Percentiles rank a stretch among this genome's conserved stretches.
Evolutionary conservation across 2,113 vertebrate genomes (phyloP).

Genomic region (Podarcis raffonei): DNA sequence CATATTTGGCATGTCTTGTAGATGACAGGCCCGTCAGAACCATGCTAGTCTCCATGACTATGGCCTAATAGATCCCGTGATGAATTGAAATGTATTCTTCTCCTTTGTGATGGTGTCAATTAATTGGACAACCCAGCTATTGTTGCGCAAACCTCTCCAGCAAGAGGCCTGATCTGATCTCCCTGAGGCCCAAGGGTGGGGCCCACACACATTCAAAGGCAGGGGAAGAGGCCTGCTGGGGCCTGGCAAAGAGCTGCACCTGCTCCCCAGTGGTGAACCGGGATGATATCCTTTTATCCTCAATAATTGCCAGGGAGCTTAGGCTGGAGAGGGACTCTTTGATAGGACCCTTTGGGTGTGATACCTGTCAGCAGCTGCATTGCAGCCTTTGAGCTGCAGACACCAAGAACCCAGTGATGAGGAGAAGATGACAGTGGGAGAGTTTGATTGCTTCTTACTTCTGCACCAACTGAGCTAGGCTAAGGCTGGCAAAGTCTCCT

Average conservation of each 20-base stretch:
- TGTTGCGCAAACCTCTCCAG: not conserved
- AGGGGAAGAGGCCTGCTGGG: not conserved
- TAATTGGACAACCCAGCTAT: not conserved
- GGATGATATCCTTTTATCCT: not conserved
- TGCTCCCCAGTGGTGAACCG: not conserved
- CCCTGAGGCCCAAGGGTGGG: not conserved
- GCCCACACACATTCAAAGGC: not conserved
- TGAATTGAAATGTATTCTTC: not conserved
- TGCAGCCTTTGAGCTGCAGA: not conserved
- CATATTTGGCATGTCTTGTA: not conserved
- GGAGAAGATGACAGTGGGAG: not conserved
- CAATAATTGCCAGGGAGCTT: not conserved
- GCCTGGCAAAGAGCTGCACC: not conserved
- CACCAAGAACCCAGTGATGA: not conserved
- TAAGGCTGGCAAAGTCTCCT: not conserved
- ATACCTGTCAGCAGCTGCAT: not conserved
- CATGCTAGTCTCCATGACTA: not conserved
- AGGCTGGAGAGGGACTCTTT: not conserved
- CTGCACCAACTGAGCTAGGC: not conserved
- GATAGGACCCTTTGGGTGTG: slow-evolving; percentile 2
- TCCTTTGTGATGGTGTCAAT: not conserved
- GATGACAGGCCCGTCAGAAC: slow-evolving; percentile 13
- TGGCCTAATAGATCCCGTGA: not conserved
- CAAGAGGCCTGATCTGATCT: not conserved
- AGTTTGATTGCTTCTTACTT: not conserved